Evolutionary conservation across 1,140 invertebrate genomes (phyloP), one percentile per base, ranked within the genome.

Genomic region (Bombus waltoni): DNA sequence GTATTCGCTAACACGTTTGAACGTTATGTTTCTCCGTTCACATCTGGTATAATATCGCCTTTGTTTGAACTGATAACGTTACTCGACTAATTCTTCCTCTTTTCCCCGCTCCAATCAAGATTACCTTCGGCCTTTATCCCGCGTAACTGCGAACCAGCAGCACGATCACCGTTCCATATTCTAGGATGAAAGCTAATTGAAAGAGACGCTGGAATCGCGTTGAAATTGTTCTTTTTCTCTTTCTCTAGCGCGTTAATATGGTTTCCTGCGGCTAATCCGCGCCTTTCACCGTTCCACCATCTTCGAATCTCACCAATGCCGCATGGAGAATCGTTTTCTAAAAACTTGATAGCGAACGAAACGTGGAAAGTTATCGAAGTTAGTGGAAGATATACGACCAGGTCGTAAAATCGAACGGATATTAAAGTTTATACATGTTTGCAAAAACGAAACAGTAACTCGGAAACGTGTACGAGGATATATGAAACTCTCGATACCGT

Each of bases 101-200:
- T 53, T 22, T 57, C 42, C 18, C n/a, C 18, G 11, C 25, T 25
- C 22, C 44, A 71, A 85, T 84, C 75, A 75, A 57, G 44, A 44
- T 74, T 70, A 32, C 53, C 73, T 11, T 25, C 42, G 11, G 38
- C 35, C 70, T 72, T 79, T 65, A 28, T 47, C 68, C 62, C 47
- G 18, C 38, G n/a, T 65, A 57, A 18, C 62, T 84, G 57, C 38
- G 53, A 65, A 28, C 74, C 74, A 11, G 65, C 5, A 65, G 13
- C 25, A 6, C 73, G 40, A 62, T 88, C 57, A 15, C 32, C 10
- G 40, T 71, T 62, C 13, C 59, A 81, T 84, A 65, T 86, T 70
- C 35, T 10, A 57, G 81, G 68, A 81, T 86, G 86, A 89, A 77
- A 38, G 62, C 35, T 86, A 85, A 88, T 82, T 73, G 80, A 86